A percentile compares a stretch with the other conserved stretches of the same genome.
Conservation (phyloP, 2,797 vertebrate genomes). For the Thripadectes ignobilis region DNA sequence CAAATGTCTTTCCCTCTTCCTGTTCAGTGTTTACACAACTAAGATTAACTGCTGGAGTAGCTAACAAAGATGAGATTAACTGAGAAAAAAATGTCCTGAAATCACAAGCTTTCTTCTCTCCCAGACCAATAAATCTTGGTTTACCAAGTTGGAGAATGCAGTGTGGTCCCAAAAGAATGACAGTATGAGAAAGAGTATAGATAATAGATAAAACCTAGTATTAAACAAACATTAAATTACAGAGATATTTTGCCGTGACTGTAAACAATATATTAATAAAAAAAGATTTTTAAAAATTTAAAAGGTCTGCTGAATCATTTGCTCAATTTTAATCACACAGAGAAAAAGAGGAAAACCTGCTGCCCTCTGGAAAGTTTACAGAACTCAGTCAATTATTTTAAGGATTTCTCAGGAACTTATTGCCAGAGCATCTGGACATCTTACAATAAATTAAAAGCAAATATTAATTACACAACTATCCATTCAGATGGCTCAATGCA, state of each 20-base stretch:
- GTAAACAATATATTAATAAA: background rate
- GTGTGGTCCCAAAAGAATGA: background rate
- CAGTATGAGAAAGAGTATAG: background rate
- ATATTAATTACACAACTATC: slow-evolving; percentile 65
- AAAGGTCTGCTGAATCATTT: background rate
- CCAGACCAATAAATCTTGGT: background rate
- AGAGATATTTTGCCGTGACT: background rate
- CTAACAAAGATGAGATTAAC: background rate
- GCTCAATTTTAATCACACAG: background rate
- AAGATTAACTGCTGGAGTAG: background rate
- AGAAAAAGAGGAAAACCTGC: background rate
- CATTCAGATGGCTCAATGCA: slow-evolving; percentile 23
- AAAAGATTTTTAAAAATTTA: background rate
- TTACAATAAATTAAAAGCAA: slow-evolving; percentile 63
- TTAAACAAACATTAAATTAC: background rate
- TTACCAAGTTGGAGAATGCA: background rate
- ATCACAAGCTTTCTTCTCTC: background rate
- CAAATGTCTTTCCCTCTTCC: background rate
- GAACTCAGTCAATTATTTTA: slow-evolving; percentile 29
- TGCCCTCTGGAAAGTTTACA: slow-evolving; percentile 10
- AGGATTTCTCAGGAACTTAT: slow-evolving; percentile 10
- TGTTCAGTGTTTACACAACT: background rate
- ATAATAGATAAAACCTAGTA: background rate
- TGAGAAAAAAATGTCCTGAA: background rate
- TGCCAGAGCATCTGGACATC: slow-evolving; percentile 42